Evolutionary conservation across 2,797 vertebrate species (phyloP).

Genomic region (Neosalanx taihuensis): DNA sequence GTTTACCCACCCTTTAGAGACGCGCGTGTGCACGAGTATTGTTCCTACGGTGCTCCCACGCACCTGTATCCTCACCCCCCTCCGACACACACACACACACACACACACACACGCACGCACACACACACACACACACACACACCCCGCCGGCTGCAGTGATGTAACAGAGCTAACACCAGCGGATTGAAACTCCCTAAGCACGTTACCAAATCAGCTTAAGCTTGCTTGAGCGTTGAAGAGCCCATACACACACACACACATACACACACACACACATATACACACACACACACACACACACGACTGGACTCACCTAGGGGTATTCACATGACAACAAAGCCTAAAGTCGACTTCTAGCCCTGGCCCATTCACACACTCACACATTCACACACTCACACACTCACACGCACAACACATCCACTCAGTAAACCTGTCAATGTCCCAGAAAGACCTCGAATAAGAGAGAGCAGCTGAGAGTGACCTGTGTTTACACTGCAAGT

Average conservation of each 20-base stretch:
- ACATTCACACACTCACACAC: slow-evolving; percentile 11
- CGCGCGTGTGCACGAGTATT: slow-evolving; percentile 50
- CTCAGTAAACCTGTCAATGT: no score
- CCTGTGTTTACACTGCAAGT: no score
- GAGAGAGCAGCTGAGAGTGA: no score
- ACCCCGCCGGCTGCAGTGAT: slow-evolving; percentile 52
- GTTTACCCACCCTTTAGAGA: no score
- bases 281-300: slow-evolving; percentile 22
- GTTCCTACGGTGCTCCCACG: slow-evolving; percentile 53
- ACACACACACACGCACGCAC: slow-evolving; percentile 12
- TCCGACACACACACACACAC: slow-evolving; percentile 8
- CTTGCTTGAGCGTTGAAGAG: slow-evolving; percentile 50
- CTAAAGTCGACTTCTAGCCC: slow-evolving; percentile 12
- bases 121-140: slow-evolving; percentile 5
- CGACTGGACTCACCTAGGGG: neutral
- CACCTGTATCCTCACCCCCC: slow-evolving; percentile 23
- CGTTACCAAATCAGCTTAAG: slow-evolving; percentile 71
- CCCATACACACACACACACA: slow-evolving; percentile 34
- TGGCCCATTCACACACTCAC: neutral
- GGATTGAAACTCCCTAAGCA: slow-evolving; percentile 69
- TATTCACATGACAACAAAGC: slow-evolving; percentile 14
- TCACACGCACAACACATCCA: neutral
- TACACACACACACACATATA: slow-evolving; percentile 19
- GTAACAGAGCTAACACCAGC: slow-evolving; percentile 63
- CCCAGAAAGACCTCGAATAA: no score